phyloP scores from a whole-genome alignment of 2,888 invertebrate species.

The Leptinotarsa haldemani region DNA sequence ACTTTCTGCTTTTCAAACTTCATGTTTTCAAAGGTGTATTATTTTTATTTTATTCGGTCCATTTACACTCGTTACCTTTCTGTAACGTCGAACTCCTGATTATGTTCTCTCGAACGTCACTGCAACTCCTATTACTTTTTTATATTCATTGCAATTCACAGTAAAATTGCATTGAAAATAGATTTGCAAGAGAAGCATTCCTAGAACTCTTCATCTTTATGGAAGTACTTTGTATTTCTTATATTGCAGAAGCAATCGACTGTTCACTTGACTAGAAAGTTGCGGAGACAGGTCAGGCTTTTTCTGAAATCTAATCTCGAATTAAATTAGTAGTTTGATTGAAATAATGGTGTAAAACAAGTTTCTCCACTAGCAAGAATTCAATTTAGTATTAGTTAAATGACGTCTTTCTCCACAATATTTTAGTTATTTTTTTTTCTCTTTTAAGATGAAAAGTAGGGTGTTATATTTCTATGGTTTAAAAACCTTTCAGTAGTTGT shows the following conservation, averaged over 20 bases:
- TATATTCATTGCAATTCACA: constrained; percentile 1
- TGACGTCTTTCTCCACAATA: no score
- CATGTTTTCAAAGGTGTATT: no score
- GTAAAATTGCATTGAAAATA: constrained; percentile 3
- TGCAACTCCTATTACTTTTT: background rate
- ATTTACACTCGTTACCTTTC: background rate
- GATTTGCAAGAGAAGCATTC: background rate
- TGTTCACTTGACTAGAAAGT: background rate
- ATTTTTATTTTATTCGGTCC: no score
- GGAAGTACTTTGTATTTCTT: constrained; percentile 5
- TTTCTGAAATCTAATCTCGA: background rate
- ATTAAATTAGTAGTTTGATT: background rate
- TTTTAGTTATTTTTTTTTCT: no score
- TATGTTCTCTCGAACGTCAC: background rate
- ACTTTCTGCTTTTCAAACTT: no score
- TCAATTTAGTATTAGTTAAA: no score
- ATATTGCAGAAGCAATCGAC: background rate
- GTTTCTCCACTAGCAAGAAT: no score
- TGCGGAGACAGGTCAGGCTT: background rate
- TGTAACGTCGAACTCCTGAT: background rate
- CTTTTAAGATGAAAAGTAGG: no score
- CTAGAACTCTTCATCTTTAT: background rate
- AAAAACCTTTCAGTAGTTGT: no score
- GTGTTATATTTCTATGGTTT: no score
- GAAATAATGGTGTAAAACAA: background rate